phyloP scores from a whole-genome alignment of 2,113 vertebrate genomes.

The Bubo bubo region DNA sequence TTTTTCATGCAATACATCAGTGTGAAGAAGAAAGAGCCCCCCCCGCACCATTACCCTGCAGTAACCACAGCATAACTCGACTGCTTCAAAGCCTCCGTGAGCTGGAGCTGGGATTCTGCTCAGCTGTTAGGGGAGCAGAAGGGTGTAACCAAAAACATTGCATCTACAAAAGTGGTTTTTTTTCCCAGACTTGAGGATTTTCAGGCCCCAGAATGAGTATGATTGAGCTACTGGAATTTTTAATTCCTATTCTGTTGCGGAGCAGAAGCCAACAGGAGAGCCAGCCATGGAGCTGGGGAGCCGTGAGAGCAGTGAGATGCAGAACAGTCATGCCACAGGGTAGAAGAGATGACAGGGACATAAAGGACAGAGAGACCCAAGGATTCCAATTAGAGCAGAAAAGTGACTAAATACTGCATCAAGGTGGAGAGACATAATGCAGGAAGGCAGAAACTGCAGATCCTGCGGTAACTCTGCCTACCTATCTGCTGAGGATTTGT shows the following conservation, averaged over 20 bases:
- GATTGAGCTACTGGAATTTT: not conserved
- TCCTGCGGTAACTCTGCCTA: not conserved
- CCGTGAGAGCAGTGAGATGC: not conserved
- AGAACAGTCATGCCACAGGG: not conserved
- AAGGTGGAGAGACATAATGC: not conserved
- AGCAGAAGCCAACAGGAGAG: not conserved
- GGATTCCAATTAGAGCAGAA: not conserved
- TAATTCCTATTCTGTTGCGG: not conserved
- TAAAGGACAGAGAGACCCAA: not conserved
- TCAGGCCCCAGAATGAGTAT: not conserved
- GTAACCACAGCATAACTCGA: not conserved
- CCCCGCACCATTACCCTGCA: not conserved
- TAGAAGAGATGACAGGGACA: not conserved
- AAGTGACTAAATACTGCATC: not conserved
- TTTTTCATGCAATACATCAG: slow-evolving; percentile 3
- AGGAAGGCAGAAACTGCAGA: not conserved
- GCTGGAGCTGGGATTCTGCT: not conserved
- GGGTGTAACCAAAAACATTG: not conserved
- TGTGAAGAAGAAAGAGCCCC: not conserved
- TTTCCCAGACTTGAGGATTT: not conserved
- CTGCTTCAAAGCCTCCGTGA: not conserved
- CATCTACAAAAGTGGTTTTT: not conserved
- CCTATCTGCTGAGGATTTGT: not conserved
- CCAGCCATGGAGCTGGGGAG: not conserved
- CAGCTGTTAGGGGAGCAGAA: not conserved